A percentile compares a stretch with the other conserved stretches of the same genome.
These are phyloP conservation scores for Drosophila imparisetae DNA, from an alignment of 2,888 invertebrate genomes.

Conservation along the genomic window DNA sequence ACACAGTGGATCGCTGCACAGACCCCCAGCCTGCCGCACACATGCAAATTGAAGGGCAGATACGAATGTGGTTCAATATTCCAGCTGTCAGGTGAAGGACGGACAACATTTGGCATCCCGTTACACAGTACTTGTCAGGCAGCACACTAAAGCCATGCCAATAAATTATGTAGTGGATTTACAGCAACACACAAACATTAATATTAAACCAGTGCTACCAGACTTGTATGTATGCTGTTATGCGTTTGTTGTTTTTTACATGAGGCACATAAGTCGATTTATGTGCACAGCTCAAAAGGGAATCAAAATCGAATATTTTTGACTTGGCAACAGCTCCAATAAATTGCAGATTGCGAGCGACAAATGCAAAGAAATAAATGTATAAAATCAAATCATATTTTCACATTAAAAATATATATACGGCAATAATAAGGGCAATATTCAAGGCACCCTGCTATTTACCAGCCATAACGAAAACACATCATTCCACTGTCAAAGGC, in stretches of 20 bases:
- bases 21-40: background rate
- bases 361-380: constrained; percentile 67
- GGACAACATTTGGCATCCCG: constrained; percentile 51
- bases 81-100: constrained; percentile 58
- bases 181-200: constrained; percentile 42
- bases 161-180: constrained; percentile 79
- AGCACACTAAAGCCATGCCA: constrained; percentile 65
- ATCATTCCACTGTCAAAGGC: constrained; percentile 36
- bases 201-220: constrained; percentile 41
- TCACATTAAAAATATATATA: constrained; percentile 72
- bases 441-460: constrained; percentile 40
- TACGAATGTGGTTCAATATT: constrained; percentile 52
- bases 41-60: constrained; percentile 9
- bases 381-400: constrained; percentile 78
- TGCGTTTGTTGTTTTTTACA: constrained; percentile 41
- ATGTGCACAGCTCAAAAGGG: constrained; percentile 62
- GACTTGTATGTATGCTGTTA: constrained; percentile 10
- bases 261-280: constrained; percentile 71
- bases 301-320: constrained; percentile 47
- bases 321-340: constrained; percentile 46
- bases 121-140: constrained; percentile 45
- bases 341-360: constrained; percentile 67
- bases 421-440: constrained; percentile 64
- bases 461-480: constrained; percentile 41
- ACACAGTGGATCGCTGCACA: constrained; percentile 37